Evolutionary conservation across 2,113 vertebrate species (phyloP).

Genomic region (Syngnathus floridae): DNA sequence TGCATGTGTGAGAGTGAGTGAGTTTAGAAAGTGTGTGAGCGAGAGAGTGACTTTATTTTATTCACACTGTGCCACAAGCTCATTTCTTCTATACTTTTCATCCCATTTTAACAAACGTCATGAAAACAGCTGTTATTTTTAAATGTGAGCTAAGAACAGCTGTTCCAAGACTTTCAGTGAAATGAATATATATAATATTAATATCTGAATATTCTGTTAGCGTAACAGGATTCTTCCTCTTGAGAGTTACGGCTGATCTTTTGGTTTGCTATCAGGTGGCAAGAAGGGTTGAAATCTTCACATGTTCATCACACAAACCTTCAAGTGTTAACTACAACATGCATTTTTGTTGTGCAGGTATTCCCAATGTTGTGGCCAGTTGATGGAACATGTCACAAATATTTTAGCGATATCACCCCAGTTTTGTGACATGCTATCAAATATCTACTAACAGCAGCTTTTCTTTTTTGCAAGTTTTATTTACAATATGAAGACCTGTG

Average conservation of each 20-base stretch:
- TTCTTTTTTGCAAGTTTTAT: neutral
- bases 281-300: neutral
- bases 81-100: neutral
- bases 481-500: neutral
- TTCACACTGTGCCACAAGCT: slow-evolving; percentile 58
- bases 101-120: neutral
- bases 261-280: neutral
- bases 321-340: too few species aligned
- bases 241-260: neutral
- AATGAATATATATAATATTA: too few species aligned
- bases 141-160: neutral
- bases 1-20: neutral
- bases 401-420: neutral
- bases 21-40: neutral
- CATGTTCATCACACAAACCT: neutral
- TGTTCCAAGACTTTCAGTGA: neutral
- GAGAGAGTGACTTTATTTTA: slow-evolving; percentile 19
- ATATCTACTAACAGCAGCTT: neutral
- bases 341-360: too few species aligned
- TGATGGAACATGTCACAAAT: neutral
- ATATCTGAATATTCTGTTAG: neutral
- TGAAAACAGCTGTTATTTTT: neutral
- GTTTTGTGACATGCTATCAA: neutral
- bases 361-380: neutral
- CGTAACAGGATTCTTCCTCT: neutral